Percentiles rank a stretch among this genome's conserved stretches.
Conservation (phyloP, 2,888 invertebrate genomes). For the Heliconius charithonia region DNA sequence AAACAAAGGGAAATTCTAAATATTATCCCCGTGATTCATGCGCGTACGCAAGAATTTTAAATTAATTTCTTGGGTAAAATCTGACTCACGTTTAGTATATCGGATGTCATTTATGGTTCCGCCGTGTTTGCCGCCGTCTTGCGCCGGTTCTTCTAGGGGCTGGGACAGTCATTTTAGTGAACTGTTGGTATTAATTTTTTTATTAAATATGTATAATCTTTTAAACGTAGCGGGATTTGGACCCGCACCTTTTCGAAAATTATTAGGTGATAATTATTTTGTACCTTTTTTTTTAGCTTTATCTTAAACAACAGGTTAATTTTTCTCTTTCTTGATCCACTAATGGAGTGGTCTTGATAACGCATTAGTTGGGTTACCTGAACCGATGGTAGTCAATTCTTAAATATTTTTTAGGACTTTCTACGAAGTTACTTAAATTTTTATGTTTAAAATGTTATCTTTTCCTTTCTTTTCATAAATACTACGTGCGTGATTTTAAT, state of each 20-base stretch:
- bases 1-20: slow-evolving; percentile 15
- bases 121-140: not conserved
- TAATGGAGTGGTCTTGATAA: not conserved
- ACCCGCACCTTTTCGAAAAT: not conserved
- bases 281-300: too few species aligned
- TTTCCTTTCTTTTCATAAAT: too few species aligned
- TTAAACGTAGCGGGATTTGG: not conserved
- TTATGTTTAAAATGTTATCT: too few species aligned
- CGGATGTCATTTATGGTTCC: slow-evolving; percentile 20
- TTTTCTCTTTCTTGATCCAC: not conserved
- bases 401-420: too few species aligned
- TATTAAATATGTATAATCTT: not conserved
- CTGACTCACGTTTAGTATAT: slow-evolving; percentile 13
- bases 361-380: not conserved
- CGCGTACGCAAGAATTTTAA: slow-evolving; percentile 2
- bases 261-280: not conserved
- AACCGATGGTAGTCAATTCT: too few species aligned
- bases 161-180: not conserved
- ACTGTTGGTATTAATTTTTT: not conserved
- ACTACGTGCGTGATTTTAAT: too few species aligned
- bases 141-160: not conserved
- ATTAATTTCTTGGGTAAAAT: slow-evolving; percentile 13
- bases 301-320: too few species aligned
- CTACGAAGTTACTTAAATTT: too few species aligned
- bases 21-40: slow-evolving; percentile 17